phyloP scores from a whole-genome alignment of 2,113 vertebrate species.

The Python bivittatus region DNA sequence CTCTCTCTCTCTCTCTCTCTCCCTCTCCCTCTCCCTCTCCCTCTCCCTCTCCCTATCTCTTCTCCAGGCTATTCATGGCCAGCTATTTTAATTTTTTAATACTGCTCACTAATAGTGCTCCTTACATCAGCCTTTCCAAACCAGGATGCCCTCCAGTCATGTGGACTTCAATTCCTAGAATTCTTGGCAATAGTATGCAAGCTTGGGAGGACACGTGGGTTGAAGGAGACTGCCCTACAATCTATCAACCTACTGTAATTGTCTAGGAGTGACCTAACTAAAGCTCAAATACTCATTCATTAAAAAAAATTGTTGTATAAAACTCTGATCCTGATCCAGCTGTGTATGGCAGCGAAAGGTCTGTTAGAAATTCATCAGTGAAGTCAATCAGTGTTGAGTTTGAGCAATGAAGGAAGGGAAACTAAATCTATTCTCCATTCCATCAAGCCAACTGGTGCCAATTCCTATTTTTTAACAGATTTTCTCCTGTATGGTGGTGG shows the following conservation, averaged over 20 bases:
- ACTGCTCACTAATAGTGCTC: background rate
- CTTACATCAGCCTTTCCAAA: background rate
- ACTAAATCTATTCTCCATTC: background rate
- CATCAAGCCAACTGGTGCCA: background rate
- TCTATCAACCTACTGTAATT: background rate
- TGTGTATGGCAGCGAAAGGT: background rate
- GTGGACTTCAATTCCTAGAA: background rate
- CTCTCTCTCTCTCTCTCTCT: too few relatives aligned
- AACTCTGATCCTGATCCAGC: background rate
- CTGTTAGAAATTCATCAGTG: background rate
- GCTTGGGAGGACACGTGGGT: background rate
- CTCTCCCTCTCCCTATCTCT: too few relatives aligned
- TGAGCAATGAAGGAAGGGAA: background rate
- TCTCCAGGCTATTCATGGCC: background rate
- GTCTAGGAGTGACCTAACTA: background rate
- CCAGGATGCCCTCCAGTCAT: background rate
- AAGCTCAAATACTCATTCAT: background rate
- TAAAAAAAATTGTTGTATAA: background rate
- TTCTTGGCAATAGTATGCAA: background rate
- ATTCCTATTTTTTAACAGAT: background rate
- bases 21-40: too few relatives aligned
- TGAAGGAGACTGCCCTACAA: background rate
- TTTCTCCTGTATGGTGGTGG: too few relatives aligned
- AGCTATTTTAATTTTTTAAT: background rate
- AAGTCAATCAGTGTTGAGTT: background rate